These are phyloP conservation scores for Lissonota sp. DNA, from an alignment of 2,888 invertebrate genomes.

Conservation along the genomic window DNA sequence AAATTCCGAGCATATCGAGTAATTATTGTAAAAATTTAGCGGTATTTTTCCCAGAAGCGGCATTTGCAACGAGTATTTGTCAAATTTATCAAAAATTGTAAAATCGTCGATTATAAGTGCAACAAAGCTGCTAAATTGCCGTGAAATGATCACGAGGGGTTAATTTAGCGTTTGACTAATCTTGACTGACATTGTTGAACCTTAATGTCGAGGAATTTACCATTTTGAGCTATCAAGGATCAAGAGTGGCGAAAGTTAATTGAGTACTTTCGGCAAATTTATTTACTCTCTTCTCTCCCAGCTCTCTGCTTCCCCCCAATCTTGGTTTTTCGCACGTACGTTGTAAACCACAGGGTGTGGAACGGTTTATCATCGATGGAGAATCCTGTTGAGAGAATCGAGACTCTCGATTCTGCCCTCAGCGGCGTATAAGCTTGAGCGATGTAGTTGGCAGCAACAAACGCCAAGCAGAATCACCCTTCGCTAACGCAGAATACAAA, in stretches of 20 bases:
- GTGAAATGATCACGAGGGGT: too few species aligned
- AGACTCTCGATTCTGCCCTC: slow-evolving; percentile 29
- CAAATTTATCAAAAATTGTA: too few species aligned
- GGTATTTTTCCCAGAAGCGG: too few species aligned
- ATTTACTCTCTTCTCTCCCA: slow-evolving; percentile 13
- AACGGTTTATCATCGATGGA: slow-evolving; percentile 33
- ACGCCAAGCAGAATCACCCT: slow-evolving; percentile 43
- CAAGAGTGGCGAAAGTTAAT: slow-evolving; percentile 38
- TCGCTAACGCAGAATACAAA: slow-evolving; percentile 30
- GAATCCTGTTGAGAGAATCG: slow-evolving; percentile 36
- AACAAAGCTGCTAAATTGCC: too few species aligned
- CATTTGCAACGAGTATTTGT: too few species aligned
- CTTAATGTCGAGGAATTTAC: too few species aligned
- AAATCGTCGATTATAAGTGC: too few species aligned
- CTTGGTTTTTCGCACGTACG: slow-evolving; percentile 38
- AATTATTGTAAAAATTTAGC: too few species aligned
- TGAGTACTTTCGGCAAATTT: slow-evolving; percentile 53
- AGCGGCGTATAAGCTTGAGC: slow-evolving; percentile 27
- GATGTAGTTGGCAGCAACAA: slow-evolving; percentile 46
- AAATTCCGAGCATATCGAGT: too few species aligned
- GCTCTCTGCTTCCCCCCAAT: slow-evolving; percentile 9
- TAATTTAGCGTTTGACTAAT: too few species aligned
- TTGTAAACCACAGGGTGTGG: slow-evolving; percentile 38
- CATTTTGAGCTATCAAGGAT: too few species aligned
- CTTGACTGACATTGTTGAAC: too few species aligned